Evolutionary conservation across 1,140 invertebrate species (phyloP).

Genomic region (Riptortus pedestris): DNA sequence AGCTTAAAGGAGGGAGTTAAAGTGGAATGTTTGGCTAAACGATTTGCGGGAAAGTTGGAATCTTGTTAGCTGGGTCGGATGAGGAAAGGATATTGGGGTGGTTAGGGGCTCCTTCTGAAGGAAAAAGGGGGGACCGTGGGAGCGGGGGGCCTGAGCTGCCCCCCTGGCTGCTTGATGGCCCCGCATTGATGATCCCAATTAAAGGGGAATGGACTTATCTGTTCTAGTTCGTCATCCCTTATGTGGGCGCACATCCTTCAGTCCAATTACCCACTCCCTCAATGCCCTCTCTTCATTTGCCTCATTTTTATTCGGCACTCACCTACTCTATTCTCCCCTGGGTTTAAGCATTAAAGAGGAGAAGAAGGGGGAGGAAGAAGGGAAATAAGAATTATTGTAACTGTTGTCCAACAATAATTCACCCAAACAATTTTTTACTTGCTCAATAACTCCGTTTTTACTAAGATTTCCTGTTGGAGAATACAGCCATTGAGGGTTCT

Average conservation of each 20-base stretch:
- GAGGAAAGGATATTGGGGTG: neutral
- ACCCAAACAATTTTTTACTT: too few relatives aligned
- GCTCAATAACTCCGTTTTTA: too few relatives aligned
- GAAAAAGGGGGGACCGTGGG: neutral
- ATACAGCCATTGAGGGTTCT: too few relatives aligned
- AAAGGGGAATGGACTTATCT: slow-evolving; percentile 16
- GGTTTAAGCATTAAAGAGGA: too few relatives aligned
- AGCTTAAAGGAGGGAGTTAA: too few relatives aligned
- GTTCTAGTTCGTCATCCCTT: slow-evolving; percentile 6
- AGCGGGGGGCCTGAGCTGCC: neutral
- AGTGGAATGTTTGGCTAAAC: too few relatives aligned
- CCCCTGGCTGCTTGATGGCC: neutral
- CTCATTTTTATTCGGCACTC: neutral
- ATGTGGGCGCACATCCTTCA: slow-evolving; percentile 6
- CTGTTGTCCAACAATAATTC: too few relatives aligned
- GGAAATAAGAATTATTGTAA: too few relatives aligned
- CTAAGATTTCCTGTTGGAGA: too few relatives aligned
- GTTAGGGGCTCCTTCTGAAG: too few relatives aligned
- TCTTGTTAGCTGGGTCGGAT: neutral
- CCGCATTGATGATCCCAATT: slow-evolving; percentile 10
- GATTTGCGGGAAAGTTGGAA: neutral
- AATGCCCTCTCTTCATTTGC: neutral
- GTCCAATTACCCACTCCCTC: slow-evolving; percentile 9
- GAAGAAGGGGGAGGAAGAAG: too few relatives aligned
- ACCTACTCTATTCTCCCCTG: too few relatives aligned